Evolutionary conservation across 2,113 vertebrate species (phyloP).

Genomic region (Sceloporus tristichus): DNA sequence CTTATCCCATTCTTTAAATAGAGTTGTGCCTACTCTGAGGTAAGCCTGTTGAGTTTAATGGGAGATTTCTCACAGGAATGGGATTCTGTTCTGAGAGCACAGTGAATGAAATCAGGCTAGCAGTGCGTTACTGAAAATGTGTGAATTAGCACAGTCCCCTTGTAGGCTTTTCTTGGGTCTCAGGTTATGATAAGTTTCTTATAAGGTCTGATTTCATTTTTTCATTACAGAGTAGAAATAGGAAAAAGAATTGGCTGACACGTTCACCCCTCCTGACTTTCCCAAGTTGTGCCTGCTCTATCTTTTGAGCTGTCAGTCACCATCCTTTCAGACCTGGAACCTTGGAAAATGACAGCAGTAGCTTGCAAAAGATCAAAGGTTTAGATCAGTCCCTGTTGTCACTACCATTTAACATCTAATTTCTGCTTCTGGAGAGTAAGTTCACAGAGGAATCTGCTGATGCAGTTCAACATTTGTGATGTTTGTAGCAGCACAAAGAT

Average conservation of each 20-base stretch:
- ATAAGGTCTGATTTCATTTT: constrained; percentile 35
- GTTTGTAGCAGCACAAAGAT: rapidly evolving
- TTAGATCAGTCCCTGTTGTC: constrained; percentile 63
- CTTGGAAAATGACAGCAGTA: neutral
- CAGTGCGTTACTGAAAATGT: neutral
- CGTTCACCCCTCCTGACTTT: neutral
- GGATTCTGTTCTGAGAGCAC: rapidly evolving
- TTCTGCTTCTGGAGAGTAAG: constrained; percentile 46
- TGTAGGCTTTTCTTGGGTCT: neutral
- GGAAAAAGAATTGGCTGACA: constrained; percentile 48
- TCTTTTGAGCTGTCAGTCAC: constrained; percentile 56
- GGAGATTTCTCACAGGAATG: neutral
- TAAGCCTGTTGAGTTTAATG: neutral
- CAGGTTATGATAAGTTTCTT: constrained; percentile 10
- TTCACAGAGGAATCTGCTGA: neutral
- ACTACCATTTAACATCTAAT: constrained; percentile 55
- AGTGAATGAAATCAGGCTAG: rapidly evolving
- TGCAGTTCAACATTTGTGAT: neutral
- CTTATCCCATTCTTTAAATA: no score
- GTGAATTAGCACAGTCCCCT: constrained; percentile 15
- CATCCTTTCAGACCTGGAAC: neutral
- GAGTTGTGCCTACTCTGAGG: neutral
- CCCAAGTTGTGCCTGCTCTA: constrained; percentile 53
- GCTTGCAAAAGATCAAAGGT: constrained; percentile 64
- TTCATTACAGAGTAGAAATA: constrained; percentile 49